These are phyloP conservation scores for Orthonychiurus folsomi DNA, from an alignment of 2,888 invertebrate species.

Conservation along the genomic window DNA sequence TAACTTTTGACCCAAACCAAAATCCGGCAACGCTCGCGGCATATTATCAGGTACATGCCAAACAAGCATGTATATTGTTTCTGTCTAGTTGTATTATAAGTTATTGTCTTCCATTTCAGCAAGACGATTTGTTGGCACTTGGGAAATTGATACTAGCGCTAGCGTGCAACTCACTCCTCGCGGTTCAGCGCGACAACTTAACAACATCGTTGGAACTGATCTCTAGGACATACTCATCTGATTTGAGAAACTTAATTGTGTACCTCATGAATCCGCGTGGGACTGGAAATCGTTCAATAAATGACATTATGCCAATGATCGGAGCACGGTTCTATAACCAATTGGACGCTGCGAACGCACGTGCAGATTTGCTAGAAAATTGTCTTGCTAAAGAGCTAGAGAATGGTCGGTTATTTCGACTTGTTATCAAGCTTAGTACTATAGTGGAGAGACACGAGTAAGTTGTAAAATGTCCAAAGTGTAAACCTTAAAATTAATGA, in stretches of 20 bases:
- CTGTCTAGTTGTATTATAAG: neutral
- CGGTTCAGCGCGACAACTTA: slow-evolving; percentile 77
- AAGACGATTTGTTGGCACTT: slow-evolving; percentile 84
- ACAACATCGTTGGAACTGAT: slow-evolving; percentile 81
- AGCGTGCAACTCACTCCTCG: slow-evolving; percentile 84
- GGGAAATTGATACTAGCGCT: slow-evolving; percentile 84
- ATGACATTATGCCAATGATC: slow-evolving; percentile 99
- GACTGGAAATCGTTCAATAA: slow-evolving; percentile 58
- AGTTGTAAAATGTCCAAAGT: slow-evolving; percentile 43
- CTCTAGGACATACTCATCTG: slow-evolving; percentile 79
- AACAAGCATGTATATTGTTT: neutral
- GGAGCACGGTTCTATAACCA: slow-evolving; percentile 94
- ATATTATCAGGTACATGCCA: slow-evolving; percentile 56
- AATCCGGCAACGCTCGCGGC: slow-evolving; percentile 56
- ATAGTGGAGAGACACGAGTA: slow-evolving; percentile 93
- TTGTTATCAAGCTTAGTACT: slow-evolving; percentile 83
- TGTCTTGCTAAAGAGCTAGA: slow-evolving; percentile 89
- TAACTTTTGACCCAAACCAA: slow-evolving; percentile 62
- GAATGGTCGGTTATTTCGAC: slow-evolving; percentile 82
- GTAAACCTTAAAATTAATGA: too few relatives aligned
- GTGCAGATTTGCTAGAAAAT: slow-evolving; percentile 79
- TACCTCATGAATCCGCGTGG: slow-evolving; percentile 46
- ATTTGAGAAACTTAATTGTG: slow-evolving; percentile 89
- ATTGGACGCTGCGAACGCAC: slow-evolving; percentile 77
- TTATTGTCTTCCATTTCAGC: too few relatives aligned